A percentile compares a stretch with the other conserved stretches of the same genome.
These are phyloP conservation scores for Aporophyla lueneburgensis DNA, from an alignment of 2,888 invertebrate genomes.

Conservation along the genomic window DNA sequence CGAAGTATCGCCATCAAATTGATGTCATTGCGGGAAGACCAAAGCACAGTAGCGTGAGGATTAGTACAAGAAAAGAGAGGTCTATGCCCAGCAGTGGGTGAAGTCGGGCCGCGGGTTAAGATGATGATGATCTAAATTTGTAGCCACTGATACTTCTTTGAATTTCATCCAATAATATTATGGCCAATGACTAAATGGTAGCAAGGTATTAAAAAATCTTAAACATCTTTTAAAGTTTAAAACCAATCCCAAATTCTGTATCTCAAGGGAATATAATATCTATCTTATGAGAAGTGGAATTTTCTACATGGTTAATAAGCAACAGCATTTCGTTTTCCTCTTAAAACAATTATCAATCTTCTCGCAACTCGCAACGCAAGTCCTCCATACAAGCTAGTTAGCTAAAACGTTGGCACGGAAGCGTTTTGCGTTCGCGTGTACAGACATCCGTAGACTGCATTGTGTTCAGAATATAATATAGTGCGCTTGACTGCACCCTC, in stretches of 20 bases:
- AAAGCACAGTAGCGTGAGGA: no score
- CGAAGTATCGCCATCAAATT: no score
- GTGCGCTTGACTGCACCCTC: conserved; percentile 78
- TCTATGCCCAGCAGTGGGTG: no score
- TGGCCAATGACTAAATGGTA: not conserved
- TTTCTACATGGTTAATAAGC: not conserved
- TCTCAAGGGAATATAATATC: not conserved
- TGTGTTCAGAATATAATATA: conserved; percentile 80
- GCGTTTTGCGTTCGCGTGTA: conserved; percentile 59
- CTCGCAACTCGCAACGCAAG: no score
- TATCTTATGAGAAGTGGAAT: not conserved
- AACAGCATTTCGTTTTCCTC: conserved; percentile 8
- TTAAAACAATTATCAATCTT: conserved; percentile 18
- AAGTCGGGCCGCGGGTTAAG: no score
- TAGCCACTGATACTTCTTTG: not conserved
- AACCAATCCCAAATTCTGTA: not conserved
- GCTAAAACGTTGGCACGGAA: conserved; percentile 42
- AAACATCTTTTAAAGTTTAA: not conserved
- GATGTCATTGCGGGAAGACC: no score
- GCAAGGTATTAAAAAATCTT: not conserved
- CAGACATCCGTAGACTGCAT: conserved; percentile 71
- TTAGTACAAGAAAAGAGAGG: no score
- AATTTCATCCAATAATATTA: not conserved
- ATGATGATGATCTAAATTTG: not conserved
- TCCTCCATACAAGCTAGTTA: conserved; percentile 24